These are phyloP conservation scores for Drosophila oshimai DNA, from an alignment of 1,140 invertebrate species.

Conservation along the genomic window DNA sequence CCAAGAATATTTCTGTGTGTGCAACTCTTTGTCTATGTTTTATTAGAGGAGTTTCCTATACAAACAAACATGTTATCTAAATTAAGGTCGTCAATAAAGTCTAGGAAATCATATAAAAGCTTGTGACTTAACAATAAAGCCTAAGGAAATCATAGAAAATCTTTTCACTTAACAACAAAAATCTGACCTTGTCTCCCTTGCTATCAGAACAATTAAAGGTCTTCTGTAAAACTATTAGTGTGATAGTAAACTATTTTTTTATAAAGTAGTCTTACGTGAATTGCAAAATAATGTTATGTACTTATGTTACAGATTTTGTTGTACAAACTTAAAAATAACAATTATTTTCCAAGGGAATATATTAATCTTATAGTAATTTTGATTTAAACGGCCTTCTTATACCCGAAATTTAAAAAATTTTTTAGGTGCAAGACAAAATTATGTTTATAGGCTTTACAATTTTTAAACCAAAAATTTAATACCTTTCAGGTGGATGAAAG, in stretches of 20 bases:
- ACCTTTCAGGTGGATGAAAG: constrained; percentile 82
- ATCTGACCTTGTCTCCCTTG: neutral
- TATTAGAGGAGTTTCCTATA: constrained; percentile 2
- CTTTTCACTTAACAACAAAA: neutral
- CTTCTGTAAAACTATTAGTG: constrained; percentile 2
- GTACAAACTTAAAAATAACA: too few species aligned
- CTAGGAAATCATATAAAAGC: constrained; percentile 13
- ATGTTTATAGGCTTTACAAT: neutral
- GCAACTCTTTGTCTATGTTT: neutral
- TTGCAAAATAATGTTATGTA: neutral
- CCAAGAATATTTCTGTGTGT: constrained; percentile 1
- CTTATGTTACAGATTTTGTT: neutral
- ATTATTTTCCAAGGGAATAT: too few species aligned
- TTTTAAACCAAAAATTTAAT: neutral
- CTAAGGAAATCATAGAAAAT: constrained; percentile 19
- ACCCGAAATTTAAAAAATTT: too few species aligned
- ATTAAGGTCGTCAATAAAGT: neutral
- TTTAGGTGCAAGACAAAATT: too few species aligned
- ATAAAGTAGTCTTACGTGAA: neutral
- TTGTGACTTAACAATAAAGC: neutral
- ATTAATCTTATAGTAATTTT: too few species aligned
- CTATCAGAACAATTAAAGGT: constrained; percentile 8
- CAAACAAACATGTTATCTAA: constrained; percentile 2
- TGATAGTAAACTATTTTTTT: neutral
- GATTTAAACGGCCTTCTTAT: too few species aligned